These are phyloP conservation scores for Eudasyphora cyanicolor DNA, from an alignment of 2,888 invertebrate species.

Conservation along the genomic window DNA sequence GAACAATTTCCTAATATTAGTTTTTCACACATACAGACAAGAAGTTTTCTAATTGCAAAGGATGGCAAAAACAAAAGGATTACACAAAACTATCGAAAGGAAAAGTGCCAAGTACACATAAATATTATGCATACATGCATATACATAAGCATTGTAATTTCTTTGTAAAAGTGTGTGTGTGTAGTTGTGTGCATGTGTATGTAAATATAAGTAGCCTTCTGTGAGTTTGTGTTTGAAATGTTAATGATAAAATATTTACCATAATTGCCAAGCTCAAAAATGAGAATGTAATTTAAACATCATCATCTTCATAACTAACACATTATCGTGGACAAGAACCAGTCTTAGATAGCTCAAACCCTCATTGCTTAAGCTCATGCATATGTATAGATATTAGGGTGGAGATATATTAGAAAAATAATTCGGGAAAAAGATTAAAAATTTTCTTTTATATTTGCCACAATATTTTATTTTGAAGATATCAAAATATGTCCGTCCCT, in stretches of 20 bases:
- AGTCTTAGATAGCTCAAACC: too few species aligned
- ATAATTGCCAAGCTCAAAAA: slow-evolving; percentile 1
- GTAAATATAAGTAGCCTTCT: slow-evolving; percentile 25
- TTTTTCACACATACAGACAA: background rate
- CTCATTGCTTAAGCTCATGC: too few species aligned
- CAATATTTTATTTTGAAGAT: too few species aligned
- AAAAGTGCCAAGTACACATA: slow-evolving; percentile 7
- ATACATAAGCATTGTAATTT: too few species aligned
- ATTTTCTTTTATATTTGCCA: too few species aligned
- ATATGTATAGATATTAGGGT: too few species aligned
- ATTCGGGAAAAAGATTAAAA: too few species aligned
- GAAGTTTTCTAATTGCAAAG: background rate
- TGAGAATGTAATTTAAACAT: background rate
- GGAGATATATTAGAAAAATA: too few species aligned
- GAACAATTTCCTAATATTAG: background rate
- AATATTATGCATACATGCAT: background rate
- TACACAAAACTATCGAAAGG: background rate
- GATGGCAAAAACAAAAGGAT: background rate
- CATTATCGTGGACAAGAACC: too few species aligned
- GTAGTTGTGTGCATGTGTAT: background rate
- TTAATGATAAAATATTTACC: slow-evolving; percentile 18
- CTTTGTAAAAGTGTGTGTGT: too few species aligned
- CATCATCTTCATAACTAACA: background rate
- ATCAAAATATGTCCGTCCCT: too few species aligned
- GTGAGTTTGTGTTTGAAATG: slow-evolving; percentile 1